These are phyloP conservation scores for Marcusenius ussheri DNA, from an alignment of 2,113 vertebrate genomes.

Conservation along the genomic window DNA sequence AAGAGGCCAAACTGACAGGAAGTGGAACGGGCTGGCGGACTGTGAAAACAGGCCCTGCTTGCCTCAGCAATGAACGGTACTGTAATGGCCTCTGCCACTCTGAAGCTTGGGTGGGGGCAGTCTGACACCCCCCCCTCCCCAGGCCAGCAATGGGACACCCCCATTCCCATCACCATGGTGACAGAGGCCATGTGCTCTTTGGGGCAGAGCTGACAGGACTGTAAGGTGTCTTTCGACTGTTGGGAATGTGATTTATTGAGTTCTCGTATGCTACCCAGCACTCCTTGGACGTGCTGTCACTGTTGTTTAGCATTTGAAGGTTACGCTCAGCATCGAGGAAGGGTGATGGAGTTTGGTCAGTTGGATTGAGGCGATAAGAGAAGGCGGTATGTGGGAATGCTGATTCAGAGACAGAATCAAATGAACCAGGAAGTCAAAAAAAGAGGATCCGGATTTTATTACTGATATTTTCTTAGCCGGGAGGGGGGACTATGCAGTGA, in stretches of 20 bases:
- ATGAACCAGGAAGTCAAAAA: neutral
- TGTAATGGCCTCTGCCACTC: neutral
- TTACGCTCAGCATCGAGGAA: neutral
- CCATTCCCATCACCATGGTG: neutral
- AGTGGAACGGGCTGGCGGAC: neutral
- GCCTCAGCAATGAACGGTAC: neutral
- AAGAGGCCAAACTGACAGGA: neutral
- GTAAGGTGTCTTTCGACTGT: neutral
- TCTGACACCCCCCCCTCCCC: neutral
- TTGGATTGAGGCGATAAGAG: neutral
- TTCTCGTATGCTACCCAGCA: neutral
- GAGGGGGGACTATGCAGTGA: neutral
- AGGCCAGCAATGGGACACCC: neutral
- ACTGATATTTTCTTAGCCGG: neutral
- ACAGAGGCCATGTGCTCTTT: neutral
- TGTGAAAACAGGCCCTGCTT: neutral
- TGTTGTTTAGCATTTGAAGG: neutral
- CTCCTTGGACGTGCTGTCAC: neutral
- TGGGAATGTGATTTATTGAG: neutral
- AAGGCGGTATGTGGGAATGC: neutral
- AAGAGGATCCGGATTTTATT: neutral
- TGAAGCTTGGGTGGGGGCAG: neutral
- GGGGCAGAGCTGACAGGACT: neutral
- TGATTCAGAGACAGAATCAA: neutral
- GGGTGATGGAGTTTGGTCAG: neutral